Percentiles rank a stretch among this genome's conserved stretches.
Conservation (phyloP, 53 echinoderm and acorn worm genomes). For the Crossaster papposus region DNA sequence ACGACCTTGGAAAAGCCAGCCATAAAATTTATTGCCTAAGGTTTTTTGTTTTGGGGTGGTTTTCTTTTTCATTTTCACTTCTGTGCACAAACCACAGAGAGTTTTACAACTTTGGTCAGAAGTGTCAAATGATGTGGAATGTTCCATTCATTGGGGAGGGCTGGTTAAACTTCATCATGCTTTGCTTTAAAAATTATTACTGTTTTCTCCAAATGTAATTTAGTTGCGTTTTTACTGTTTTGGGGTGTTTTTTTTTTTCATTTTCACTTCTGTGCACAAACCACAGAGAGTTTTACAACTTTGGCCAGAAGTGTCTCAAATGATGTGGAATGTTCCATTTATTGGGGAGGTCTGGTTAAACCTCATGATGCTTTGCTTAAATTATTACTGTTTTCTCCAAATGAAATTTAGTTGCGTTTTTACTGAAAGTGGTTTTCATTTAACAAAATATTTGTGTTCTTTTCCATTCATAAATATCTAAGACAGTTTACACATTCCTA, state of each 20-base stretch:
- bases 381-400: no score
- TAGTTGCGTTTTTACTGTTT: no score
- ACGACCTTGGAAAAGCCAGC: slow-evolving; percentile 23
- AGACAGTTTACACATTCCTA: no score
- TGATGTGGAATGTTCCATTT: slow-evolving; percentile 15
- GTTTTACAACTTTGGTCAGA: slow-evolving; percentile 44
- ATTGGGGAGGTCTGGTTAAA: background rate
- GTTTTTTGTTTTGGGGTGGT: no score
- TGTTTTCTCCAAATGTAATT: no score
- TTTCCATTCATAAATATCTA: no score
- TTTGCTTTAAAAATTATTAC: no score
- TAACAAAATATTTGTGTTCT: no score
- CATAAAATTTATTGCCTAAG: slow-evolving; percentile 42
- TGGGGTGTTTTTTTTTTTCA: slow-evolving; percentile 9
- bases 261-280: background rate
- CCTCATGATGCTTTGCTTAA: no score
- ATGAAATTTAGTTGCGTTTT: no score
- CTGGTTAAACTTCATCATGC: no score
- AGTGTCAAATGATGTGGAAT: slow-evolving; percentile 5
- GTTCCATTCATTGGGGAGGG: background rate
- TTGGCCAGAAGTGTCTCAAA: slow-evolving; percentile 26
- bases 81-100: background rate
- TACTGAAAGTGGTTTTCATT: no score
- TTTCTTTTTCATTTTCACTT: background rate
- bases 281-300: slow-evolving; percentile 37